These are phyloP conservation scores for Coccyzus lansbergi DNA, from an alignment of 2,797 vertebrate genomes.

Conservation along the genomic window DNA sequence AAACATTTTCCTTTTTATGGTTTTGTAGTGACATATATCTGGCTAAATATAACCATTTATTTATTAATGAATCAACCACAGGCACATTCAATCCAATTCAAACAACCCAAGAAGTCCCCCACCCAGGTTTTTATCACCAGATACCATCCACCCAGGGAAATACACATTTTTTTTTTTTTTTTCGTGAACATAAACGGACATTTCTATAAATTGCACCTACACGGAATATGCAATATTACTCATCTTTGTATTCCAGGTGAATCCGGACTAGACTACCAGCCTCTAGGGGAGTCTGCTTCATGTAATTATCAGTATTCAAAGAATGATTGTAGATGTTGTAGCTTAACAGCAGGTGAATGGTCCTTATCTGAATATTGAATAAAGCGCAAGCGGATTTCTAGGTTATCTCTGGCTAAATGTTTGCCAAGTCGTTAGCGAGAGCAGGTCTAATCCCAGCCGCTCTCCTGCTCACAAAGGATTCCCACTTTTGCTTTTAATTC, in stretches of 20 bases:
- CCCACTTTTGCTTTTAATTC: slow-evolving; percentile 42
- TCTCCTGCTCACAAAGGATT: slow-evolving; percentile 39
- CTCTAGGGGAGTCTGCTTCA: slow-evolving; percentile 71
- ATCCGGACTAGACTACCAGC: slow-evolving; percentile 70
- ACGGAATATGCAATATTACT: slow-evolving; percentile 70
- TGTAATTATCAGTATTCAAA: slow-evolving; percentile 76
- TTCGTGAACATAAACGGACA: slow-evolving; percentile 50
- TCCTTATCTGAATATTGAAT: slow-evolving; percentile 77
- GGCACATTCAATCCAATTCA: too few species aligned
- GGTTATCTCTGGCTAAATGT: slow-evolving; percentile 61
- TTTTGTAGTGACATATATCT: background rate
- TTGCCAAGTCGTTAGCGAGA: slow-evolving; percentile 67
- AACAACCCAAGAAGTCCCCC: slow-evolving; percentile 22
- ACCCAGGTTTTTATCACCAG: slow-evolving; percentile 49
- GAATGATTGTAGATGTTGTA: slow-evolving; percentile 75
- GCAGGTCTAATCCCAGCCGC: slow-evolving; percentile 36
- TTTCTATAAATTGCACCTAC: slow-evolving; percentile 66
- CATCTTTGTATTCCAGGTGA: slow-evolving; percentile 72
- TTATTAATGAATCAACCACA: slow-evolving; percentile 51
- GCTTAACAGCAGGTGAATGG: slow-evolving; percentile 75
- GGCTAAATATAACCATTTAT: slow-evolving; percentile 40
- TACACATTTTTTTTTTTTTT: slow-evolving; percentile 31
- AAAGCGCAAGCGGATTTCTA: slow-evolving; percentile 70
- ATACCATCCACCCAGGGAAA: slow-evolving; percentile 25
- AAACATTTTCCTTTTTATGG: background rate